phyloP scores from a whole-genome alignment of 1,140 invertebrate genomes.

The Cheumatopsyche charites region DNA sequence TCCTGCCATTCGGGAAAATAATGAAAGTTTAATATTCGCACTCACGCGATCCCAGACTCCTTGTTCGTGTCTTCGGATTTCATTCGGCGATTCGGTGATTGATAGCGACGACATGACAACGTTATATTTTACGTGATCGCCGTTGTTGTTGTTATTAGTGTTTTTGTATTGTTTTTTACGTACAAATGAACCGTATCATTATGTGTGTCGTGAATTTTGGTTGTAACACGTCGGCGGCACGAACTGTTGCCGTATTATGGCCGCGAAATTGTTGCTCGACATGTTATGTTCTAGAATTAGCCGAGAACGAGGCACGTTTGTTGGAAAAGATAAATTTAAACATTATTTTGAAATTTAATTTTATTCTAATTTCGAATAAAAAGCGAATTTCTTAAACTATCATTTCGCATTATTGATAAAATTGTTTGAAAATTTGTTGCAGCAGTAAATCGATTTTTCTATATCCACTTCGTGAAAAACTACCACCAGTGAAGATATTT shows the following conservation, averaged over 20 bases:
- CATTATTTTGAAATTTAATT: too few species aligned
- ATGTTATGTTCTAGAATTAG: constrained; percentile 8
- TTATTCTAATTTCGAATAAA: too few species aligned
- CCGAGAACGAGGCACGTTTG: too few species aligned
- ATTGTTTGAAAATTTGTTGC: too few species aligned
- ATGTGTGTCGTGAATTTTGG: constrained; percentile 12
- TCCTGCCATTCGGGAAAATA: constrained; percentile 33
- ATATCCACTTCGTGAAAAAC: too few species aligned
- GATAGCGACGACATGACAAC: constrained; percentile 16
- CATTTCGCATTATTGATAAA: too few species aligned
- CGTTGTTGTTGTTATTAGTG: neutral
- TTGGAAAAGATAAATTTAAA: too few species aligned
- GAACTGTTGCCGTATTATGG: neutral
- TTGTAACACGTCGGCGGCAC: constrained; percentile 5
- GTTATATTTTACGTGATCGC: constrained; percentile 16
- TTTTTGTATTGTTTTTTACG: neutral
- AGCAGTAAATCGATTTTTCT: too few species aligned
- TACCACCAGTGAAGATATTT: too few species aligned
- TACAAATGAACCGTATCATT: neutral
- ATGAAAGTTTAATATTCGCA: constrained; percentile 35
- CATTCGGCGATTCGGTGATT: constrained; percentile 19
- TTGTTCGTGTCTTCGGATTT: constrained; percentile 14
- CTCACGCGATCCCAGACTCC: constrained; percentile 30
- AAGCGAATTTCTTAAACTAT: too few species aligned
- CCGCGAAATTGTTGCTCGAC: neutral